Conservation (phyloP, 2,888 invertebrate genomes). For the Mantis religiosa region DNA sequence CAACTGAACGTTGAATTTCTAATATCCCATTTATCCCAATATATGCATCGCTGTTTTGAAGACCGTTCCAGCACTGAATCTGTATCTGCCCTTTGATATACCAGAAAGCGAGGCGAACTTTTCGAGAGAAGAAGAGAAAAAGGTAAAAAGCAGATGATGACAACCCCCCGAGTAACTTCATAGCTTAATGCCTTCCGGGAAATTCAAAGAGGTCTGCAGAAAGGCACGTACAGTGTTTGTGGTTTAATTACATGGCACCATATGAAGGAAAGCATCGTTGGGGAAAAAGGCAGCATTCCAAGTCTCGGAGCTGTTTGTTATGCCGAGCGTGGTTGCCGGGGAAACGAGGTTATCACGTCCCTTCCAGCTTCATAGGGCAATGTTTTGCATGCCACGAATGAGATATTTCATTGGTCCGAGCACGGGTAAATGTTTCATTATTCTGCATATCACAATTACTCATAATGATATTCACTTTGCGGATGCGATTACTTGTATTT, state of each 20-base stretch:
- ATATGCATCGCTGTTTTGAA: too few species aligned
- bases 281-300: background rate
- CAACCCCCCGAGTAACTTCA: background rate
- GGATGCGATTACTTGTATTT: too few species aligned
- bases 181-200: background rate
- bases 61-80: too few species aligned
- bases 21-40: too few species aligned
- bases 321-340: background rate
- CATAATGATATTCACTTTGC: background rate
- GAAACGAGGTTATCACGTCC: background rate
- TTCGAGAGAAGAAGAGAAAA: background rate
- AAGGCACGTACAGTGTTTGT: background rate
- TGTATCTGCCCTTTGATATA: background rate
- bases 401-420: background rate
- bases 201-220: background rate
- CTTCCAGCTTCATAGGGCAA: background rate
- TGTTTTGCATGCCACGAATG: background rate
- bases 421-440: background rate
- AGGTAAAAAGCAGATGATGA: background rate
- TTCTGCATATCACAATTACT: background rate
- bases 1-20: too few species aligned
- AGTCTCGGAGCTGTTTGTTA: background rate
- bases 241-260: background rate
- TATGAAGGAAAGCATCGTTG: background rate
- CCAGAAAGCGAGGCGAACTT: background rate